Base-by-base conservation (phyloP, 1,140 invertebrate genomes). In the Lasioglossum albipes region DNA sequence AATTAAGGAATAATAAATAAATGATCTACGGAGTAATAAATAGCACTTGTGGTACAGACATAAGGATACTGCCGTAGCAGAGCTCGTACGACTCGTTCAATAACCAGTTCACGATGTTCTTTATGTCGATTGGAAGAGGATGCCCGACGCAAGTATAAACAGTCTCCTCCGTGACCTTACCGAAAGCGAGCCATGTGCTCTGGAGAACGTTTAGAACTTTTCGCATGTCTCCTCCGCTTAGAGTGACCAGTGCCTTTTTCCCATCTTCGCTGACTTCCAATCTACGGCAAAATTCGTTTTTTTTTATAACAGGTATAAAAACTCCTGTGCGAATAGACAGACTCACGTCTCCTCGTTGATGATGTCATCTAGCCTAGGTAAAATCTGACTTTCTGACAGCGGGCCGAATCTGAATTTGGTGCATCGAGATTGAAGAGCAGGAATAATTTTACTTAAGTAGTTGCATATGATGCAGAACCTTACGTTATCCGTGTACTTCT, bases 381-480 rank as follows among this genome's bases (percentile, higher is more conserved):
- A 88, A 89, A 99, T 99, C 94, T 99, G 98, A 31, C 96, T 95
- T 10, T 95, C 92, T 18, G 95, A 95, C 0, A 99, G 93, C 5
- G 99, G 99, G 7, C 97, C 98, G 93, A 99, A 99, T 78, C 99
- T 95, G 90, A 99, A 99, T 76, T 98, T 95, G 0, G 99, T 99
- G 92, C 99, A 99, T 82, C 99, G 94, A 27, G 99, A 99, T 92
- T 99, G 99, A 59, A 99, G 93, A 2, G 99, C 99, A 36, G 99
- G 99, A 84, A 99, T 99, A 41, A 99, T 99, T 94, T 99, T 99
- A 79, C 97, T 97, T 62, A 99, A 92, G 92, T 99, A 99, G 93
- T 99, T 99, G 93, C 99, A 99, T 89, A 99, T 99, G 64, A 99
- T 96, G 91, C 99, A 99, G 92, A 99, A 99, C 42, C 99, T 94